phyloP scores from a whole-genome alignment of 2,797 vertebrate species.

The Spea hammondii region DNA sequence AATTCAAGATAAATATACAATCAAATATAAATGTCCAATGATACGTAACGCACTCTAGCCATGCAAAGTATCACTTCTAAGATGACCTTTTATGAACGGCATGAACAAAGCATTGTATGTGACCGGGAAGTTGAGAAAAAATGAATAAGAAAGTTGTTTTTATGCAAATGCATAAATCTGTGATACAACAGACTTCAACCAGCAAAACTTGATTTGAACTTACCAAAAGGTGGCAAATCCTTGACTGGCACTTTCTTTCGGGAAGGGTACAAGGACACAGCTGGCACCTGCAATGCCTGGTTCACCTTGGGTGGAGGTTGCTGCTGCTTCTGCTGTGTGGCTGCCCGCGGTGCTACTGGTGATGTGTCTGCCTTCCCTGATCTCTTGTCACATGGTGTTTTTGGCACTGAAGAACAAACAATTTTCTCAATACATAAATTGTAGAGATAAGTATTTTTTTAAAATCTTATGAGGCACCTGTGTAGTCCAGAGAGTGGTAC shows the following conservation, averaged over 20 bases:
- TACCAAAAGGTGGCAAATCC: conserved; percentile 95
- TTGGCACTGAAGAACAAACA: conserved; percentile 77
- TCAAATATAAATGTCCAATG: background rate
- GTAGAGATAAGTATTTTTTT: background rate
- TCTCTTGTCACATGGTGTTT: conserved; percentile 84
- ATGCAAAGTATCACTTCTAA: too few species aligned
- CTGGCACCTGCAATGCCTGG: conserved; percentile 88
- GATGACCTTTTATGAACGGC: too few species aligned
- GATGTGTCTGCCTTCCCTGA: conserved; percentile 89
- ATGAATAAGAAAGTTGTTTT: background rate
- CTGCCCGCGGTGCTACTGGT: conserved; percentile 86
- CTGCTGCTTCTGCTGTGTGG: conserved; percentile 82
- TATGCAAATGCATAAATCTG: too few species aligned
- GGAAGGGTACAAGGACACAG: conserved; percentile 90
- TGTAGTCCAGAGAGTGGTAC: too few species aligned
- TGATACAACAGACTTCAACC: too few species aligned
- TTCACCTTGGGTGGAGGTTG: conserved; percentile 74
- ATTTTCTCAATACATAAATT: background rate
- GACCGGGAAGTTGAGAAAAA: background rate
- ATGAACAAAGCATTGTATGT: too few species aligned
- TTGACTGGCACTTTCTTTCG: conserved; percentile 95
- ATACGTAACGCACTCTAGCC: background rate
- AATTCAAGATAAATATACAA: too few species aligned
- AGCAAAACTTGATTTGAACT: conserved; percentile 51
- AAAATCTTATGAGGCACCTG: background rate